Evolutionary conservation across 1,140 invertebrate species (phyloP).

Genomic region (Acromyrmex heyeri): DNA sequence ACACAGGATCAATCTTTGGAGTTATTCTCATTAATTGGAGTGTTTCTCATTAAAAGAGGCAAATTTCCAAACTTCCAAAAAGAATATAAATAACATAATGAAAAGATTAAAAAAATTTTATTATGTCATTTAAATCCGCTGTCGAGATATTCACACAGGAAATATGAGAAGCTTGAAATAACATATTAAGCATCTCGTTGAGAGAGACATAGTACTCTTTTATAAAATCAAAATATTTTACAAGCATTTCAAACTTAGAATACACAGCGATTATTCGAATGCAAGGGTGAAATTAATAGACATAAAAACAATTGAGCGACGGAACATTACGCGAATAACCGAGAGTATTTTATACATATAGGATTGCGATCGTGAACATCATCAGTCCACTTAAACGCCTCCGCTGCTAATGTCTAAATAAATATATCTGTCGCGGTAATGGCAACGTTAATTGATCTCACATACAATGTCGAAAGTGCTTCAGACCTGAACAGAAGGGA

Average conservation of each 20-base stretch:
- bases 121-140: background rate
- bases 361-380: slow-evolving; percentile 54
- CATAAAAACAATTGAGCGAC: slow-evolving; percentile 10
- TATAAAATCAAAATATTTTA: background rate
- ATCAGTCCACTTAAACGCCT: slow-evolving; percentile 70
- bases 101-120: background rate
- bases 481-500: background rate
- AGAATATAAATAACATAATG: no score
- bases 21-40: background rate
- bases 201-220: background rate
- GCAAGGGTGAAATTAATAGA: background rate
- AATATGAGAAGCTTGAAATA: background rate
- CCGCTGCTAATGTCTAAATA: slow-evolving; percentile 75
- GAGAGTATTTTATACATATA: slow-evolving; percentile 46
- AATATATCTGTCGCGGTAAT: slow-evolving; percentile 70
- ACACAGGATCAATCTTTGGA: background rate
- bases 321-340: slow-evolving; percentile 7
- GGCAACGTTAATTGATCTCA: slow-evolving; percentile 68
- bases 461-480: slow-evolving; percentile 35
- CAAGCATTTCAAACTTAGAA: background rate
- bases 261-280: background rate
- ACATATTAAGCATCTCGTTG: background rate
- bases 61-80: background rate
- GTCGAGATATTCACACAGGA: background rate
- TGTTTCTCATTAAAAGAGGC: background rate